These are phyloP conservation scores for Ladona fulva DNA, from an alignment of 1,140 invertebrate species.

Conservation along the genomic window DNA sequence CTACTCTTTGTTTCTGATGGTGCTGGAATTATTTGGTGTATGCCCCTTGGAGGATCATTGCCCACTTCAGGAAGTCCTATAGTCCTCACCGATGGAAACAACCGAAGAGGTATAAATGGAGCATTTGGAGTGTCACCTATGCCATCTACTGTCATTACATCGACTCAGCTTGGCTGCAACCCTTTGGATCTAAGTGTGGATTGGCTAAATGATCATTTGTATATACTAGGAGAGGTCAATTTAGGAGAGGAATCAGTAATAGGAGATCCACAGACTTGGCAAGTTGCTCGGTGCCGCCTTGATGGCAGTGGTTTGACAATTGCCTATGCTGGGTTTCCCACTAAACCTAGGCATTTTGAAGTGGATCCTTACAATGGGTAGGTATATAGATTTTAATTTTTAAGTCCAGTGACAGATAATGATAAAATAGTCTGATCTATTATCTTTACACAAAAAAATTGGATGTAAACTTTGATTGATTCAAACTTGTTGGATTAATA, in stretches of 20 bases:
- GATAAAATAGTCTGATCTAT: neutral
- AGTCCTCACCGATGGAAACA: neutral
- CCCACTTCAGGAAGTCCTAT: neutral
- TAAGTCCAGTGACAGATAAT: neutral
- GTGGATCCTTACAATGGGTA: constrained; percentile 88
- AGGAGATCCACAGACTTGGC: constrained; percentile 40
- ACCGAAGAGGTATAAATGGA: constrained; percentile 14
- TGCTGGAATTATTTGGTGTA: constrained; percentile 21
- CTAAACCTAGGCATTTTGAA: constrained; percentile 64
- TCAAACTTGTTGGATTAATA: too few relatives aligned
- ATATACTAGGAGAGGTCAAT: constrained; percentile 60
- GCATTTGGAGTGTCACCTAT: constrained; percentile 23
- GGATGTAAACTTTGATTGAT: neutral
- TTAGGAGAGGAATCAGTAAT: constrained; percentile 31
- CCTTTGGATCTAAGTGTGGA: constrained; percentile 67
- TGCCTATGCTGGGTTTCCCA: constrained; percentile 53
- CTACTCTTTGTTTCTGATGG: constrained; percentile 67
- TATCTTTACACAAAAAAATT: too few relatives aligned
- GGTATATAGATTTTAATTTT: constrained; percentile 27
- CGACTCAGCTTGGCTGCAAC: constrained; percentile 35
- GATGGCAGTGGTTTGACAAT: constrained; percentile 56
- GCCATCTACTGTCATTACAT: constrained; percentile 23
- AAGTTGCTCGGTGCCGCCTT: constrained; percentile 64
- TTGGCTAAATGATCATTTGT: constrained; percentile 76
- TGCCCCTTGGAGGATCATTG: neutral